Percentiles rank a stretch among this genome's conserved stretches.
These are phyloP conservation scores for Halocynthia aurantium DNA, from an alignment of 23 tunicate species.

Conservation along the genomic window DNA sequence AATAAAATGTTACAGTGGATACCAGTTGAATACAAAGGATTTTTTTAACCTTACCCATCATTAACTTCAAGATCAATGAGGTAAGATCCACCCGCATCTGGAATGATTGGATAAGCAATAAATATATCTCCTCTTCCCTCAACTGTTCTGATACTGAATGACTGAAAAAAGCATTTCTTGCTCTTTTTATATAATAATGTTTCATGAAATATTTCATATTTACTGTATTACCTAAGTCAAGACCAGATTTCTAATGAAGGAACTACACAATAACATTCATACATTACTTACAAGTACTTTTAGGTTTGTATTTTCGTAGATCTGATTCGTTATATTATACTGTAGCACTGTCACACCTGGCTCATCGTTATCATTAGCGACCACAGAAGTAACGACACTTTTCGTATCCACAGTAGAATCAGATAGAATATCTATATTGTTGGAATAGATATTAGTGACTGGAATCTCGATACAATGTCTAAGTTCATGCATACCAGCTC, in stretches of 20 bases:
- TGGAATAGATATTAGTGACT: background rate
- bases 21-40: background rate
- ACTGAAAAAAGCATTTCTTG: constrained; percentile 8
- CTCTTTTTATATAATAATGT: too few species aligned
- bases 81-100: constrained; percentile 24
- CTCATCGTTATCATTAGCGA: constrained; percentile 36
- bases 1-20: background rate
- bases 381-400: constrained; percentile 22
- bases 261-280: too few species aligned
- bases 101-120: constrained; percentile 10
- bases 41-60: constrained; percentile 29
- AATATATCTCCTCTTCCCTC: constrained; percentile 26
- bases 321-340: background rate
- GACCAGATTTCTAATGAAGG: too few species aligned
- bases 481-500: constrained; percentile 24
- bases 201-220: too few species aligned
- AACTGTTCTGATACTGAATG: constrained; percentile 4
- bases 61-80: constrained; percentile 25
- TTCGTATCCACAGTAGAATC: constrained; percentile 17
- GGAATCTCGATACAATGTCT: background rate
- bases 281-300: too few species aligned
- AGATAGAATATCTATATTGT: constrained; percentile 31
- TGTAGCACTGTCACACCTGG: constrained; percentile 24
- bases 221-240: too few species aligned
- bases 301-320: too few species aligned